A percentile compares a stretch with the other conserved stretches of the same genome.
Conservation (phyloP, 2,797 vertebrate genomes). For the Varecia variegata region DNA sequence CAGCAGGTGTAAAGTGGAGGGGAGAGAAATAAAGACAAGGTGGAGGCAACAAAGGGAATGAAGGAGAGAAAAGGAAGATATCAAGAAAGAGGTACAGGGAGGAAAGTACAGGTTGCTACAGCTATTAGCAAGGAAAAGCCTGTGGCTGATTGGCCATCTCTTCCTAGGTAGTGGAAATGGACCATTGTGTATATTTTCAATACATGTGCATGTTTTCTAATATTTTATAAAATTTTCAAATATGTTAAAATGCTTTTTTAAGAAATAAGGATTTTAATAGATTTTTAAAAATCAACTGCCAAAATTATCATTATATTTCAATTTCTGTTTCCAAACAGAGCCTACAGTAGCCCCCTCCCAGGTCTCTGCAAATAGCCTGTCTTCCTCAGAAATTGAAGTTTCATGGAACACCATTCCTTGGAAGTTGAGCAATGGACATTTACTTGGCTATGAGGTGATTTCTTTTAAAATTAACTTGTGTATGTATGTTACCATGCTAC, state of each 20-base stretch:
- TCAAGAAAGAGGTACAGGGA: neutral
- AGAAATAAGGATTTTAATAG: neutral
- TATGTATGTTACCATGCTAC: neutral
- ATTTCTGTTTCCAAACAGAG: conserved; percentile 83
- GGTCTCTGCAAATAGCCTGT: conserved; percentile 89
- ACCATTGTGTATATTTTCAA: neutral
- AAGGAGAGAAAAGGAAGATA: neutral
- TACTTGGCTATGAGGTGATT: conserved; percentile 95
- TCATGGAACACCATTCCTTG: conserved; percentile 89
- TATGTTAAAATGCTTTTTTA: neutral
- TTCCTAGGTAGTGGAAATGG: neutral
- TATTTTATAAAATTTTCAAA: neutral
- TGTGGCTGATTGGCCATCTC: neutral
- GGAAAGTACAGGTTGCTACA: neutral
- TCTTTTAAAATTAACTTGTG: accelerated
- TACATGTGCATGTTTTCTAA: neutral
- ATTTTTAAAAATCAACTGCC: neutral
- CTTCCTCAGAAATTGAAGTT: conserved; percentile 92
- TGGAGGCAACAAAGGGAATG: neutral
- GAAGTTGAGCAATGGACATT: conserved; percentile 88
- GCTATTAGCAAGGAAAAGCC: neutral
- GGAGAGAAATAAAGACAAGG: neutral
- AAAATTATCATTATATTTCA: neutral
- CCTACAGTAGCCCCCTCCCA: conserved; percentile 89
- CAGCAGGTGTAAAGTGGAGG: neutral